These are phyloP conservation scores for Phengaris arion DNA, from an alignment of 2,888 invertebrate genomes.

Conservation along the genomic window DNA sequence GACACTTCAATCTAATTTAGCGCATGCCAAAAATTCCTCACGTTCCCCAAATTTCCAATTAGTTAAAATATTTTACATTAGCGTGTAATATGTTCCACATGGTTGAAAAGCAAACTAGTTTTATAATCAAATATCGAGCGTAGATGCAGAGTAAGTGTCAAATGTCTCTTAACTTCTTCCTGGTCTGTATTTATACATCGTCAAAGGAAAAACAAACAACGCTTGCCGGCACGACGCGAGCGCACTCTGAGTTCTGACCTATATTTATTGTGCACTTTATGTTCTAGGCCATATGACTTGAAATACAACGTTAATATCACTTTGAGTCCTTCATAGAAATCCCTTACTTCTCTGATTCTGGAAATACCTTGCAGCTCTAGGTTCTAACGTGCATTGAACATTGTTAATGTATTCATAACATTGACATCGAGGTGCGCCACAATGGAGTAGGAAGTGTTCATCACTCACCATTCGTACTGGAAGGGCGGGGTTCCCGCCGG, in stretches of 20 bases:
- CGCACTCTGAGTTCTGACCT: slow-evolving; percentile 33
- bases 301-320: slow-evolving; percentile 28
- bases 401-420: background rate
- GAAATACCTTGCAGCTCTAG: background rate
- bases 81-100: slow-evolving; percentile 28
- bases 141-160: slow-evolving; percentile 48
- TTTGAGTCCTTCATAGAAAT: background rate
- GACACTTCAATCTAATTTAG: slow-evolving; percentile 3
- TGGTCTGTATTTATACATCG: slow-evolving; percentile 73
- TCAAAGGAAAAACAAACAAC: slow-evolving; percentile 75
- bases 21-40: slow-evolving; percentile 9
- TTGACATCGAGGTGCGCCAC: background rate
- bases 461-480: slow-evolving; percentile 64
- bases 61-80: slow-evolving; percentile 36
- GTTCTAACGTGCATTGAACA: background rate
- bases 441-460: slow-evolving; percentile 40
- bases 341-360: background rate
- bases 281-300: slow-evolving; percentile 34
- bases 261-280: slow-evolving; percentile 40
- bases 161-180: slow-evolving; percentile 60
- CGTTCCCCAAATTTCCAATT: slow-evolving; percentile 33
- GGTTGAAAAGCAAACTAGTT: slow-evolving; percentile 19
- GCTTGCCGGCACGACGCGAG: slow-evolving; percentile 52
- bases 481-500: slow-evolving; percentile 68
- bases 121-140: slow-evolving; percentile 14